Base-by-base conservation (phyloP, 2,113 vertebrate species). In the Xerus inauris region DNA sequence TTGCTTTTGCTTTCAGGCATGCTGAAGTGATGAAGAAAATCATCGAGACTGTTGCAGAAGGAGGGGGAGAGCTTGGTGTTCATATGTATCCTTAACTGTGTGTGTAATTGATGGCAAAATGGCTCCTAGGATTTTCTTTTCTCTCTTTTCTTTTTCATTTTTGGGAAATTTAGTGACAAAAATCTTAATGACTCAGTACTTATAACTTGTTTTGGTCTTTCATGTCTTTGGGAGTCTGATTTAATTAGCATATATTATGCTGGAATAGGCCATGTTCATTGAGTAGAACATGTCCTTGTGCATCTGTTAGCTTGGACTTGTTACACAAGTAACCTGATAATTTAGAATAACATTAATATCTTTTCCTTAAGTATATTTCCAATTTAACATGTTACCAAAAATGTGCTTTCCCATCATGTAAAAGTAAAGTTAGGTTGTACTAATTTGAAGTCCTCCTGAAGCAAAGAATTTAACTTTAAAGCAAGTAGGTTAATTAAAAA, bases 11-110 rank as follows among this genome's bases (percentile, higher is more conserved):
- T 98, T 98, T 88, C 98, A 99, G 99, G 98, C 99, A 99, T 96
- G 99, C 99, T 64, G 99, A 99, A 97, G 99, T 99, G 93, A 99
- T 99, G 99, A 99, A 99, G 97, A 99, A 99, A 98, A 99, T 99
- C 93, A 99, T 99, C 0, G 99, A 99, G 98, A 99, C 99, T 0
- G 99, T 99, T 98, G 99, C 99, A 65, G 99, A 99, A 98, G 99
- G 99, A 30, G 99, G 99, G 13, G 99, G 99, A 98, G 99, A 99
- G 96, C 99, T 99, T 95, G 99, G 99, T 97, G 99, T 99, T 94
- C 99, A 99, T 92, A 99, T 99, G 99, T 99, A 99, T 99, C 99
- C 99, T 99, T 99, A 76, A 17, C 17, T 94, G 32, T 81, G 9
- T 42, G 8, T 47, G 2, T 72, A 28, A 49, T 42, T 92, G 54